Base-by-base conservation (phyloP, 2,888 invertebrate genomes). In the Apocheima hispidaria region DNA sequence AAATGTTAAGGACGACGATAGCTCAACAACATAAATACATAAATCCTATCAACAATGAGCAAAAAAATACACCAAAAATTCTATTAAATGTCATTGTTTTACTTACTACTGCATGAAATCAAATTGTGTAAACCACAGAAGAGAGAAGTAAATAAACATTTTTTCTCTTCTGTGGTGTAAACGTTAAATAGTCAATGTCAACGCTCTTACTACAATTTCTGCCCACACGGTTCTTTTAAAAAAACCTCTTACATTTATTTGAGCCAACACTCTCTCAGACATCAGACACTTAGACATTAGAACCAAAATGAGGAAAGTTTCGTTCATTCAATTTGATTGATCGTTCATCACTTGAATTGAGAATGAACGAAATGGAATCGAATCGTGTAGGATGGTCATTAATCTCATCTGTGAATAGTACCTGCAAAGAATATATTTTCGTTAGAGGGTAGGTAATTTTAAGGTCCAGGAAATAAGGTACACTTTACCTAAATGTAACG, bases 341-440 rank as follows among this genome's bases (percentile, higher is more conserved):
- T 84, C 75, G 75, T 74, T 72, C 75, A 77, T 71, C 73, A 73
- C 77, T 79, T 70, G 72, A 77, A 82, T 81, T 72, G 72, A 74
- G 74, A 72, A 72, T 72, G 73, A 77, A 80, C 74, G 74, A 73
- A 77, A 77, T 72, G 61, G 72, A 77, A 80, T 77, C 72, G 77
- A 80, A 75, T 75, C 67, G 71, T 60, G 72, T 73, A 72, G 71
- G 72, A 59, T 66, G 69, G 74, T 71, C 83, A 84, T 86, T 80
- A 83, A 85, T 86, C 83, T 84, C 75, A 46, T 43, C 40, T 66
- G n/a, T n/a, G 56, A 69, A 65, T 65, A 60, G 61, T 55, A 65
- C 66, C 64, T 71, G 70, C 70, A 71, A 58, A 57, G 49, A 65
- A 48, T 36, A 62, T 62, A 58, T 61, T 55, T 57, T 65, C 61